Evolutionary conservation across 1,140 invertebrate species (phyloP).

Genomic region (Diploscapter pachys): DNA sequence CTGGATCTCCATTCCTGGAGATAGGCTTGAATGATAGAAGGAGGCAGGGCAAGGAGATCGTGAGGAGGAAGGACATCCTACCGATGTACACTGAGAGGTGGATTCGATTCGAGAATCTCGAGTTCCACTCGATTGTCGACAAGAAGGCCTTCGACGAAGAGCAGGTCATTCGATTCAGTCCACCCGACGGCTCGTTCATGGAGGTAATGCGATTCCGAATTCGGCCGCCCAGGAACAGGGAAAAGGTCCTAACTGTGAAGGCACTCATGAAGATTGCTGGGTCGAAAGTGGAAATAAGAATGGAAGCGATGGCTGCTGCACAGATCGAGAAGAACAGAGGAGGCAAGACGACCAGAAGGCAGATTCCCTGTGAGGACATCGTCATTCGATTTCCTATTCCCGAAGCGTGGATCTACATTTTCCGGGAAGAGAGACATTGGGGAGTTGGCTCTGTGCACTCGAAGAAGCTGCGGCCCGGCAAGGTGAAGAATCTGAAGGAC

Average conservation of each 20-base stretch:
- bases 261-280: constrained; percentile 63
- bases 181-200: constrained; percentile 96
- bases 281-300: constrained; percentile 74
- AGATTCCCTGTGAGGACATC: constrained; percentile 92
- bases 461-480: constrained; percentile 75
- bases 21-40: constrained; percentile 91
- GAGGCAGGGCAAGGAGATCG: constrained; percentile 91
- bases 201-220: constrained; percentile 89
- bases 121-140: constrained; percentile 91
- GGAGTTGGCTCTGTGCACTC: constrained; percentile 98
- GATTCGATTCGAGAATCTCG: constrained; percentile 88
- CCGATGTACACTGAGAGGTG: constrained; percentile 98
- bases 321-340: constrained; percentile 67
- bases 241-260: constrained; percentile 90
- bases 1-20: constrained; percentile 87
- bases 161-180: constrained; percentile 90
- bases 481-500: constrained; percentile 83
- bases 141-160: constrained; percentile 83
- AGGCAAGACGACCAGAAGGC: constrained; percentile 79
- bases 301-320: constrained; percentile 90
- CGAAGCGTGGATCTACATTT: constrained; percentile 96
- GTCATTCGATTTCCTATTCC: constrained; percentile 93
- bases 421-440: constrained; percentile 96
- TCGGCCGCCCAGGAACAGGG: constrained; percentile 88
- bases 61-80: constrained; percentile 96